These are phyloP conservation scores for Hirtodrosophila trivittata DNA, from an alignment of 2,888 invertebrate species.

Conservation along the genomic window DNA sequence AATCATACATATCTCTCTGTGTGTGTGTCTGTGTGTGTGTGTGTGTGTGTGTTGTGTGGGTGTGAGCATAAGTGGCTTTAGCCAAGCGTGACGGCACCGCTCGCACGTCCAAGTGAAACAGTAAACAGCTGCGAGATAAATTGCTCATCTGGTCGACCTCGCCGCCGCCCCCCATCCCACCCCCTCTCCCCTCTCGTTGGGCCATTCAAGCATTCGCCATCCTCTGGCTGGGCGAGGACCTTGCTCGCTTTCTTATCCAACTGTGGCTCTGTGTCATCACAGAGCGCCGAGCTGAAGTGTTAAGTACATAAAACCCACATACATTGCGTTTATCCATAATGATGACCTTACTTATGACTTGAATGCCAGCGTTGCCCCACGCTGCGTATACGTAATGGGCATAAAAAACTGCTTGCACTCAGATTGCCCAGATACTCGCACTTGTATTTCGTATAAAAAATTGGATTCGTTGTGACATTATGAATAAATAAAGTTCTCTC, in stretches of 20 bases:
- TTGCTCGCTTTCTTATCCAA: slow-evolving; percentile 42
- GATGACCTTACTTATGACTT: slow-evolving; percentile 76
- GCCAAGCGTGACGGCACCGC: slow-evolving; percentile 60
- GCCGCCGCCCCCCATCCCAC: slow-evolving; percentile 20
- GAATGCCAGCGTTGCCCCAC: slow-evolving; percentile 43
- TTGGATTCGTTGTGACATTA: slow-evolving; percentile 39
- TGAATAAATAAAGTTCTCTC: background rate
- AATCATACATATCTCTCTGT: slow-evolving; percentile 48
- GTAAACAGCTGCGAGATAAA: slow-evolving; percentile 80
- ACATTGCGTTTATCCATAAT: slow-evolving; percentile 77
- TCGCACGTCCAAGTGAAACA: slow-evolving; percentile 59
- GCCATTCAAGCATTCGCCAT: slow-evolving; percentile 1
- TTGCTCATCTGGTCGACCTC: slow-evolving; percentile 78
- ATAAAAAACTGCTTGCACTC: slow-evolving; percentile 31
- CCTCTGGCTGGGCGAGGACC: slow-evolving; percentile 1
- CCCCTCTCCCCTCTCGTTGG: background rate
- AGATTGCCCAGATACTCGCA: slow-evolving; percentile 8
- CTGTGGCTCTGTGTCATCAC: slow-evolving; percentile 58
- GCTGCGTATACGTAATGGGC: slow-evolving; percentile 66
- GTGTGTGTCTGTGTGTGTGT: slow-evolving; percentile 27
- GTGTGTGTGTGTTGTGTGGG: slow-evolving; percentile 28
- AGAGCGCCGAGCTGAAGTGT: slow-evolving; percentile 70
- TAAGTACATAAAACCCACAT: slow-evolving; percentile 76
- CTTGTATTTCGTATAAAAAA: slow-evolving; percentile 20
- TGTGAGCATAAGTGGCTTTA: slow-evolving; percentile 73